Conservation (phyloP, 2,888 invertebrate species). For the Ecdyonurus torrentis region DNA sequence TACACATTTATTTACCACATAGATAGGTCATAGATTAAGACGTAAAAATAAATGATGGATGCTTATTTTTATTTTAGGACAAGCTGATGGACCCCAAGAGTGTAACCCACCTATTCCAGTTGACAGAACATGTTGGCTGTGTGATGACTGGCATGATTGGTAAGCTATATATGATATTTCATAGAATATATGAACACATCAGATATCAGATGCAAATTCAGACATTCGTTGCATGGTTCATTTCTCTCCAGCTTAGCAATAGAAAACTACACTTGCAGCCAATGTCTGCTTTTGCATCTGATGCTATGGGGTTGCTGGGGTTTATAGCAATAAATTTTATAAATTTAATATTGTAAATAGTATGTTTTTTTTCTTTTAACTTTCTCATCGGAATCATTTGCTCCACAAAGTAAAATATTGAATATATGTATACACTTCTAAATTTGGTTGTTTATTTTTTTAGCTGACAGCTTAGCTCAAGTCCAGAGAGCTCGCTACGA, state of each 20-base stretch:
- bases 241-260: too few relatives aligned
- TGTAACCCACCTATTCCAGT: constrained; percentile 79
- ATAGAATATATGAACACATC: too few relatives aligned
- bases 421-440: too few relatives aligned
- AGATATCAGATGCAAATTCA: too few relatives aligned
- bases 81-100: constrained; percentile 85
- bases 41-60: not conserved
- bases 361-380: not conserved
- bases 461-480: constrained; percentile 91
- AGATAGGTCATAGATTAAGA: not conserved
- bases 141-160: constrained; percentile 96
- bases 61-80: constrained; percentile 38
- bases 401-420: too few relatives aligned
- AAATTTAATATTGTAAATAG: too few relatives aligned
- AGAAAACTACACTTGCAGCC: too few relatives aligned
- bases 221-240: too few relatives aligned
- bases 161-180: constrained; percentile 23
- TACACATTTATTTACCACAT: not conserved
- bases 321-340: too few relatives aligned
- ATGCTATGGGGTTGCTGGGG: too few relatives aligned
- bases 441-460: constrained; percentile 17
- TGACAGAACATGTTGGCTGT: constrained; percentile 80
- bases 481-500: constrained; percentile 93
- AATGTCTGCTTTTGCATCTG: too few relatives aligned
- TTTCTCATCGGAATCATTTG: not conserved